phyloP scores from a whole-genome alignment of 2,113 vertebrate genomes.

The Tricholaema leucomelas region DNA sequence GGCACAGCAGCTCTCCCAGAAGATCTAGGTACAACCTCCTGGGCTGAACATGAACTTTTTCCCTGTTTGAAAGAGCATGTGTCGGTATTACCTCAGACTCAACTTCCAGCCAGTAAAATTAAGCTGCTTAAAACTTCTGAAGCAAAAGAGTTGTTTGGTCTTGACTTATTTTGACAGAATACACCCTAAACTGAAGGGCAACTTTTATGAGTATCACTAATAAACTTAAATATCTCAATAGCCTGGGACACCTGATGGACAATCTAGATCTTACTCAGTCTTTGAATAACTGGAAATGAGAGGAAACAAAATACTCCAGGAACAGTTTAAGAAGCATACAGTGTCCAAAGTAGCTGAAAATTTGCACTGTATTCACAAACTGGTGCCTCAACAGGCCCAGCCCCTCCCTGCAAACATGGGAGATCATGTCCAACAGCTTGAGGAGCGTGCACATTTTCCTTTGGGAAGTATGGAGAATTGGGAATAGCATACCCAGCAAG shows the following conservation, averaged over 20 bases:
- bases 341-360: background rate
- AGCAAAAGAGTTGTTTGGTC: background rate
- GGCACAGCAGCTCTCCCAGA: background rate
- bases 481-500: too few relatives aligned
- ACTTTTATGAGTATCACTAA: background rate
- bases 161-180: background rate
- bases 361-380: accelerated
- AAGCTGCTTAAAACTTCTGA: background rate
- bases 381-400: background rate
- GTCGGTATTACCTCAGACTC: background rate
- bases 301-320: background rate
- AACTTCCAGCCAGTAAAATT: background rate
- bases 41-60: background rate
- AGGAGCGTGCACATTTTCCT: background rate
- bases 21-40: background rate
- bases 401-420: background rate
- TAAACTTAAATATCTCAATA: background rate
- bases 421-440: accelerated
- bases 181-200: background rate
- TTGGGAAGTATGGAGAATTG: background rate
- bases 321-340: background rate
- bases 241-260: background rate
- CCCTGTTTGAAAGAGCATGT: background rate
- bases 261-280: background rate
- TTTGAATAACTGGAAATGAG: background rate